These are phyloP conservation scores for Thamnaconus septentrionalis DNA, from an alignment of 2,113 vertebrate species.

Conservation along the genomic window DNA sequence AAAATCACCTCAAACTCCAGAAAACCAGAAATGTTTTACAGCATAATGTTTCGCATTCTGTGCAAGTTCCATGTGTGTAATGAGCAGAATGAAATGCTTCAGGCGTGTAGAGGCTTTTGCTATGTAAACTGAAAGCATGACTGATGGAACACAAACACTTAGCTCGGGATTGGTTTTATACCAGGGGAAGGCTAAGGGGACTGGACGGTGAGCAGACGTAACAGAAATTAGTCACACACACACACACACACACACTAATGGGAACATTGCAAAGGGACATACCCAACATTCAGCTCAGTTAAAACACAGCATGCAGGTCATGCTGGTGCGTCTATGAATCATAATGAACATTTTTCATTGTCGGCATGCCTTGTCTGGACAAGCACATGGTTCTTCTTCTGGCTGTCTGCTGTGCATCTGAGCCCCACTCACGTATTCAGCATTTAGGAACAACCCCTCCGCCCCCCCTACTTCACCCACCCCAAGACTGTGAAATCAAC, in stretches of 20 bases:
- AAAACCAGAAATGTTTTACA: no score
- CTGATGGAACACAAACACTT: neutral
- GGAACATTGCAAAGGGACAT: slow-evolving; percentile 37
- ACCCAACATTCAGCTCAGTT: slow-evolving; percentile 7
- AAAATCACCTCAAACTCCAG: no score
- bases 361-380: slow-evolving; percentile 55
- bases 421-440: slow-evolving; percentile 34
- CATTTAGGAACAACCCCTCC: slow-evolving; percentile 36
- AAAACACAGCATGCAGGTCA: slow-evolving; percentile 35
- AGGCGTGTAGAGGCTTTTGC: no score
- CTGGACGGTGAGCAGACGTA: slow-evolving; percentile 11
- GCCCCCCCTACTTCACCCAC: neutral
- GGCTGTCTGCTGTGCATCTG: slow-evolving; percentile 61
- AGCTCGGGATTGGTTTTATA: neutral
- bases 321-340: slow-evolving; percentile 41
- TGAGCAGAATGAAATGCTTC: no score
- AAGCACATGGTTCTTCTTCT: slow-evolving; percentile 61
- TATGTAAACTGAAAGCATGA: no score
- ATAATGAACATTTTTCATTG: slow-evolving; percentile 64
- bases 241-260: slow-evolving; percentile 29
- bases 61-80: no score
- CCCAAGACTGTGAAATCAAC: neutral
- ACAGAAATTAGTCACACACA: slow-evolving; percentile 48
- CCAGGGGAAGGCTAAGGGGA: slow-evolving; percentile 9
- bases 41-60: no score